These are phyloP conservation scores for Diadegma fenestrale DNA, from an alignment of 2,888 invertebrate species.

Conservation along the genomic window DNA sequence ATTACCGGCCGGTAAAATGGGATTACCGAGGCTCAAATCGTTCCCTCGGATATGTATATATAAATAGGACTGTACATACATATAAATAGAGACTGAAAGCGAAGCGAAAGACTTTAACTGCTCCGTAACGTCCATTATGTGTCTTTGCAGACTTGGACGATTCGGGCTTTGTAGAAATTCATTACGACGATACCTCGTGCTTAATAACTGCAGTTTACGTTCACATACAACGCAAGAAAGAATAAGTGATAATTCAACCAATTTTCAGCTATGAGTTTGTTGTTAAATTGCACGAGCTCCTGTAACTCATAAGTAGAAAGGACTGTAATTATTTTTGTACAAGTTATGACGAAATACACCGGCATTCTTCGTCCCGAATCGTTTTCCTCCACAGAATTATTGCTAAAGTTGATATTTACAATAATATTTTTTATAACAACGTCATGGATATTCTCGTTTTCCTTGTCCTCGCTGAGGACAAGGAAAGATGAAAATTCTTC, in stretches of 20 bases:
- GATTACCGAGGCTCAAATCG: conserved; percentile 70
- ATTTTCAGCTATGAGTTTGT: conserved; percentile 18
- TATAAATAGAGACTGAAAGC: conserved; percentile 39
- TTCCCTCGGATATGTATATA: conserved; percentile 32
- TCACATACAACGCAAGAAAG: conserved; percentile 1
- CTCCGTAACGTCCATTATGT: conserved; percentile 18
- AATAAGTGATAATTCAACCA: conserved; percentile 9
- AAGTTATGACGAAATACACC: background rate
- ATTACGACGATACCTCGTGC: conserved; percentile 21
- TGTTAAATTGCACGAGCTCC: background rate
- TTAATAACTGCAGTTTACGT: conserved; percentile 3
- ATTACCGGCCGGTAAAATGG: conserved; percentile 74
- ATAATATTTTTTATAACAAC: background rate
- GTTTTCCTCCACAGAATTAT: background rate
- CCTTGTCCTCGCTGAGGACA: no score
- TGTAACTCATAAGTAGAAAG: background rate
- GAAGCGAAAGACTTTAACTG: conserved; percentile 33
- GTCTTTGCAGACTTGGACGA: conserved; percentile 26
- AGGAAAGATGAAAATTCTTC: no score
- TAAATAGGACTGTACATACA: conserved; percentile 19
- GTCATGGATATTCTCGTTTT: background rate
- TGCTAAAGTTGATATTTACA: background rate
- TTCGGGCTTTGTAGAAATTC: conserved; percentile 36
- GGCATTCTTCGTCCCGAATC: background rate
- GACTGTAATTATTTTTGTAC: background rate